A percentile compares a stretch with the other conserved stretches of the same genome.
Conservation (phyloP, 2,797 vertebrate genomes). For the Pteronotus mesoamericanus region DNA sequence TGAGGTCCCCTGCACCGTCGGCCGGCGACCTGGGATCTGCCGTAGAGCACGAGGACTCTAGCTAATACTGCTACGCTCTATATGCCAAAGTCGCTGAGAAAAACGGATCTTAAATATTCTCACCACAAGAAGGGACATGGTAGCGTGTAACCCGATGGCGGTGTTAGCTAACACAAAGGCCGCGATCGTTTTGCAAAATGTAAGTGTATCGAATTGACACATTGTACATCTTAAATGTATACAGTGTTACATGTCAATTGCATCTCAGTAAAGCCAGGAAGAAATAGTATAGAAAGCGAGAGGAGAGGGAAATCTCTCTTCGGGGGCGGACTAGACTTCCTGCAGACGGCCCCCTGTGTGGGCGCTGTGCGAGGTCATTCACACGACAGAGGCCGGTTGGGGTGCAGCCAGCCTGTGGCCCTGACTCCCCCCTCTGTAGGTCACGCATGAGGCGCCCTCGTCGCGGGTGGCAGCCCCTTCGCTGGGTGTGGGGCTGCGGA, state of each 20-base stretch:
- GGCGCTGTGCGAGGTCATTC: rapidly evolving
- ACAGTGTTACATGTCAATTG: background rate
- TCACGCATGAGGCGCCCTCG: too few species aligned
- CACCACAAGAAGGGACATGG: background rate
- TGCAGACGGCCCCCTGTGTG: rapidly evolving
- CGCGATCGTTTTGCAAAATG: background rate
- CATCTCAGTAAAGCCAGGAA: background rate
- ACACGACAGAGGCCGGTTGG: rapidly evolving
- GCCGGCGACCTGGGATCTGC: background rate
- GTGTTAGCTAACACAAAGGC: background rate
- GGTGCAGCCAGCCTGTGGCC: rapidly evolving
- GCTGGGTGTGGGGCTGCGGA: rapidly evolving
- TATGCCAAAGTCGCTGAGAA: background rate
- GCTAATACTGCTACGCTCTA: background rate
- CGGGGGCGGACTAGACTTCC: background rate
- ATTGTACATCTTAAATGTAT: background rate
- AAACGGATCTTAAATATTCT: background rate
- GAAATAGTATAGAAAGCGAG: background rate
- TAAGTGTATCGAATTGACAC: background rate
- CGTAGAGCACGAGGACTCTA: background rate
- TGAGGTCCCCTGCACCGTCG: background rate
- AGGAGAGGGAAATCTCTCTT: background rate
- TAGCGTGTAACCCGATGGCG: background rate
- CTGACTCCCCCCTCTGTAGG: rapidly evolving
- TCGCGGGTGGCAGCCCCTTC: rapidly evolving